Conservation (phyloP, 37 sponge, comb jelly and placozoan genomes). For the Lycopodina hypogea region DNA sequence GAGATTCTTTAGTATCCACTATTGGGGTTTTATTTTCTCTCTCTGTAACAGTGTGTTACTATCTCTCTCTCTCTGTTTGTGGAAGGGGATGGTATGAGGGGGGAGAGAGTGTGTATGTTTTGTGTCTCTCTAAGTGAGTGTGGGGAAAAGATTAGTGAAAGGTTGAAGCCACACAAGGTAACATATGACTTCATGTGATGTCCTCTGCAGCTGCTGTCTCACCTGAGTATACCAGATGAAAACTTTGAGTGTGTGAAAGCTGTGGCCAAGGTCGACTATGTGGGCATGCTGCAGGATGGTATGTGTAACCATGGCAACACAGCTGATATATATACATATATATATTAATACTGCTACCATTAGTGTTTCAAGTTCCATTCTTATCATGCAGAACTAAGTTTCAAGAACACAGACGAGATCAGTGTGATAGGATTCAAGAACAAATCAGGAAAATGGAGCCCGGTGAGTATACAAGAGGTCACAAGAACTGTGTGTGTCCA, state of each 20-base stretch:
- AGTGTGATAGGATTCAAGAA: slow-evolving; percentile 55
- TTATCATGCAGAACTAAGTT: slow-evolving; percentile 52
- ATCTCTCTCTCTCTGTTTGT: too few relatives aligned
- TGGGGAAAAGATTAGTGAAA: too few relatives aligned
- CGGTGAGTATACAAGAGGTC: slow-evolving; percentile 31
- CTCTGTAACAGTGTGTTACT: too few relatives aligned
- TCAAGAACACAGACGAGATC: slow-evolving; percentile 57
- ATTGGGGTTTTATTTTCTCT: too few relatives aligned
- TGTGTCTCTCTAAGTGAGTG: too few relatives aligned
- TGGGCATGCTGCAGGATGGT: slow-evolving; percentile 73
- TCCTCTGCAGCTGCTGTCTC: slow-evolving; percentile 59
- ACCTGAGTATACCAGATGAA: slow-evolving; percentile 79
- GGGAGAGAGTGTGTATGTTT: too few relatives aligned
- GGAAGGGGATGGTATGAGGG: too few relatives aligned
- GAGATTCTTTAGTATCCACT: too few relatives aligned
- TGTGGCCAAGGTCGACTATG: slow-evolving; percentile 47
- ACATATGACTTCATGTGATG: too few relatives aligned
- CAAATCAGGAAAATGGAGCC: slow-evolving; percentile 51
- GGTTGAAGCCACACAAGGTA: too few relatives aligned
- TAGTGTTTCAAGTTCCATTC: neutral
- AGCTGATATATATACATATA: neutral
- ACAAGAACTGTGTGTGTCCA: too few relatives aligned
- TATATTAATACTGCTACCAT: neutral
- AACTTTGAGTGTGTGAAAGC: slow-evolving; percentile 34
- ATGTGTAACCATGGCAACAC: slow-evolving; percentile 2